Base-by-base conservation (phyloP, 2,113 vertebrate genomes). In the Chitala chitala region DNA sequence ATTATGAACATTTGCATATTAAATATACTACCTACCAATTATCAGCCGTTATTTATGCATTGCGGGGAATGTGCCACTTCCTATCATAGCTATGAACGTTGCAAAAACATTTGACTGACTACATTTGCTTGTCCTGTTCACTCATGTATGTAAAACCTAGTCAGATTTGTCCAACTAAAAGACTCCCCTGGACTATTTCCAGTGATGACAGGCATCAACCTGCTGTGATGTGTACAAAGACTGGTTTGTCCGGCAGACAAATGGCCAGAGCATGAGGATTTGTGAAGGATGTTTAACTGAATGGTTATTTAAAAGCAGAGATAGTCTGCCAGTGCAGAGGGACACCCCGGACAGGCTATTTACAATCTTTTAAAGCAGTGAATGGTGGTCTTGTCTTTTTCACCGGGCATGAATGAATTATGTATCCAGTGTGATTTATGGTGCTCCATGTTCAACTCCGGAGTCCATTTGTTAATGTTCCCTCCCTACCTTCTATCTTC, bases 361-460 rank as follows among this genome's bases (percentile, higher is more conserved):
- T 88, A 82, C 87, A 88, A 89, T 88, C 82, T 88, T 86, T 86
- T 83, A 81, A 82, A 84, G 87, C 87, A 89, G 87, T 69, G 22
- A 24, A 33, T 51, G 63, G 86, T 88, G 79, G 86, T 89, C 86
- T 90, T 87, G 86, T 90, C 86, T 85, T 89, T 89, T 89, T 86
- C 87, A 81, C 86, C 81, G 77, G 85, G 79, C 83, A 81, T 81
- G 85, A 87, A 91, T 90, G 90, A 91, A 91, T 91, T 89, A 90
- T 91, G 90, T 90, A 90, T 90, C 87, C 69, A 82, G 81, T 6
- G 83, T 91, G 89, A 91, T 91, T 91, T 90, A 91, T 91, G 87
- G 88, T 77, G 80, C 81, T 83, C 82, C 85, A 84, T 86, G 84
- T 82, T 84, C 83, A 85, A 84, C 82, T 77, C 72, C 82, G 51